Evolutionary conservation across 2,113 vertebrate species (phyloP), one percentile per base, ranked within the genome.

Genomic region (Sander vitreus): DNA sequence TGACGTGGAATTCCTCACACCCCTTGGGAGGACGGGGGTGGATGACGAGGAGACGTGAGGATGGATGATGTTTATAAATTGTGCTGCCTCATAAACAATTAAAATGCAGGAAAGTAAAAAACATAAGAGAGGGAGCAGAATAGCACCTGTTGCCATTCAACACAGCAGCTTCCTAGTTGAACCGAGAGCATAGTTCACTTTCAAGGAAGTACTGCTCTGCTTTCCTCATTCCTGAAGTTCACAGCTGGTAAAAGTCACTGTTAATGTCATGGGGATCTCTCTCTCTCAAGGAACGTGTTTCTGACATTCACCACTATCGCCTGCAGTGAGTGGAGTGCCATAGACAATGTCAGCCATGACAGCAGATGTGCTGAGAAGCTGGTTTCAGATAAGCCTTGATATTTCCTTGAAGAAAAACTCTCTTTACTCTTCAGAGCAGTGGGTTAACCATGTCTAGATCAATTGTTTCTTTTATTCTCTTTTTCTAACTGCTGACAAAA

Each of bases 141-240:
- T 15, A 27, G 57, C 81, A 87, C 89, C 67, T 82, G 84, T 62
- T 68, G 75, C 66, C 63, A 47, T 73, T 85, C 67, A 71, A 19
- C 47, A 12, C 57, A 27, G 57, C 69, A 27, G 64, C 87, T 85
- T 88, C 71, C 83, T 81, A 78, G 68, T 51, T 69, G 55, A 69
- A 58, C 2, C 27, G 11, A 53, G 59, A 15, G 54, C 36, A 70
- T 3, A 59, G 73, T 60, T 79, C 76, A 70, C 23, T 45, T 70
- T 60, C 39, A 51, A 78, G 53, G 58, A 83, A 77, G 27, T 21
- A 1, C 8, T 33, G 65, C 79, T 72, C 47, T 15, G 23, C 25
- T 89, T 76, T 85, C 68, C 39, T 78, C 78, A 48, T 62, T 66
- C 74, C 67, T 68, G 58, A 54, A 65, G 70, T 70, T 85, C 85